Base-by-base conservation (phyloP, 2,113 vertebrate species). In the Brachyhypopomus occidentalis region DNA sequence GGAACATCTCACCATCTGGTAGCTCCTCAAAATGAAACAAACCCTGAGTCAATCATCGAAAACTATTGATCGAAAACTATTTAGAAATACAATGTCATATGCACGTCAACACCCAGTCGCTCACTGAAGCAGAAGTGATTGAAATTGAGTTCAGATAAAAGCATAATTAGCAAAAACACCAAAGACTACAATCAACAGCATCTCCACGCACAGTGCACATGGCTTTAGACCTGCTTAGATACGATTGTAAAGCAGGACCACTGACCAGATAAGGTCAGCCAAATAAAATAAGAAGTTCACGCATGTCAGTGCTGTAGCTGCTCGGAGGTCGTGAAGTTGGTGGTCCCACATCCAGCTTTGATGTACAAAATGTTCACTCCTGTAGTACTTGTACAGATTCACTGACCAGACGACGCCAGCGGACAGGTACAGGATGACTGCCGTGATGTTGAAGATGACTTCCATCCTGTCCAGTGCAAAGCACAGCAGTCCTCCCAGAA, bases 231-330 rank as follows among this genome's bases (percentile, higher is more conserved):
- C 9, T 1, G 7, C 58, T n/a, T 71, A 66, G 36, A 52, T 67
- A 16, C 48, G 52, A 62, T 82, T 84, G 41, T 73, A 81, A 17
- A 45, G n/a, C 23, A 41, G 58, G 27, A 78, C 87, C 55, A 89
- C 75, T 34, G 92, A 91, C 38, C 91, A 92, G 48, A 92, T 23
- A 8, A 93, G 56, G 75, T 95, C 94, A 27, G 94, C 90, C 3
- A 86, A 30, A 72, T 95, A 95, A 30, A 94, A 84, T 0, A 93
- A 59, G 45, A 95, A 83, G 82, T 94, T 95, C 73, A 94, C 86
- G 75, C 87, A 87, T 36, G 92, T 91, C 78, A 93, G 89, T 38
- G 92, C 80, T 6, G 87, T 89, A 25, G 92, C 56, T 0, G 89
- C 89, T 11, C 94, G 84, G 0, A 36, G 0, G 70, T 85, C 91